Base-by-base conservation (phyloP, 2,113 vertebrate genomes). In the Halcyon malimbica region DNA sequence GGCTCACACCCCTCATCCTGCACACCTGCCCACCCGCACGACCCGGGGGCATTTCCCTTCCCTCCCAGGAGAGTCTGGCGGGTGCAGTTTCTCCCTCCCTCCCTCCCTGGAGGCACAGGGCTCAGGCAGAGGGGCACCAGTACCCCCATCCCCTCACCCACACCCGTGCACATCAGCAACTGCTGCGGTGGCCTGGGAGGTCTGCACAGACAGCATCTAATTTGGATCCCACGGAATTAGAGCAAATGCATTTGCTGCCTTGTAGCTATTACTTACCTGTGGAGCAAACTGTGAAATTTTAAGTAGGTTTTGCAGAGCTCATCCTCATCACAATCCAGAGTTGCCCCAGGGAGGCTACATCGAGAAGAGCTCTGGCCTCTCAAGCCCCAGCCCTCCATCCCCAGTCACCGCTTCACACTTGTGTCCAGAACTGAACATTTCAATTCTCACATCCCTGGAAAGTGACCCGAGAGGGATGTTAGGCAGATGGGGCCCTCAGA, bases 361-460 rank as follows among this genome's bases (percentile, higher is more conserved):
- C 0, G 7, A 54, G 39, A 75, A 68, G 6, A 51, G 10, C 35
- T 87, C 67, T 71, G 41, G 16, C 10, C 46, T 80, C 73, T 75
- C 65, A 51, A 76, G 81, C 11, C 16, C 4, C 41, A 94, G 42
- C 20, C 53, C 67, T 68, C 50, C 24, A 31, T 16, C 46, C 37
- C 53, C 46, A 60, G 13, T 21, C 13, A 42, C 16, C 6, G 3
- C 35, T 33, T 62, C 62, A 28, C 50, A 81, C 14, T 24, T 35
- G 31, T 2, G 3, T 44, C 77, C 65, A 74, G 64, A 97, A 69
- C 8, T 2, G 14, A 91, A 41, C 17, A 17, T 41, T 89, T 71
- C 51, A 19, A 68, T 96, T 85, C 94, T 77, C 92, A 82, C 83
- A 79, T 71, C 46, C 67, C 80, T 59, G 86, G 73, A 90, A 87